These are phyloP conservation scores for Onychostruthus taczanowskii DNA, from an alignment of 2,113 vertebrate genomes.

Conservation along the genomic window DNA sequence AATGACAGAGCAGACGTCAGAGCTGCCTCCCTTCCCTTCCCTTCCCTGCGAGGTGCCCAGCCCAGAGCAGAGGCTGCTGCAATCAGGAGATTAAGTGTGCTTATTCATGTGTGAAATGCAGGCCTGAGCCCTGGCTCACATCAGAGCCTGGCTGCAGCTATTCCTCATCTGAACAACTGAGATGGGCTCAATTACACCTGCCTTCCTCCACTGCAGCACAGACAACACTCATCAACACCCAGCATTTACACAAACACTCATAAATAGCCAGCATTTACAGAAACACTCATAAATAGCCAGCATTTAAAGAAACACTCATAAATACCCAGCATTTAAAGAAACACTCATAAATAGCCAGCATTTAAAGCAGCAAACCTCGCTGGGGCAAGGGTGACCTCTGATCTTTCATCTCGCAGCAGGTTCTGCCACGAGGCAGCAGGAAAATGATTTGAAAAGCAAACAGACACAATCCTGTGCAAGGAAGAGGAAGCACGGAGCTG, in stretches of 20 bases:
- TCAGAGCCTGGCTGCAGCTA: slow-evolving; percentile 55
- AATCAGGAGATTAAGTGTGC: slow-evolving; percentile 76
- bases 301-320: too few species aligned
- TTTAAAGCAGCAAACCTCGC: neutral
- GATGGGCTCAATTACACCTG: slow-evolving; percentile 68
- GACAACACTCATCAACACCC: slow-evolving; percentile 48
- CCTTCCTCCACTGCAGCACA: slow-evolving; percentile 30
- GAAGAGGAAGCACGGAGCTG: fast-evolving
- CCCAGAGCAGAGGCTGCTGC: slow-evolving; percentile 65
- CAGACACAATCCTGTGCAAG: fast-evolving
- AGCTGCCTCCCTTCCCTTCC: neutral
- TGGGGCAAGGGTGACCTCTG: slow-evolving; percentile 14
- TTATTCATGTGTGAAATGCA: slow-evolving; percentile 81
- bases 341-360: too few species aligned
- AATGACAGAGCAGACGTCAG: slow-evolving; percentile 51
- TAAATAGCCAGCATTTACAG: too few species aligned
- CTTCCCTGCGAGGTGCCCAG: neutral
- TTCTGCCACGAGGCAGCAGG: neutral
- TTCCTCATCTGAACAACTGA: slow-evolving; percentile 65
- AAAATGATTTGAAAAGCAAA: neutral
- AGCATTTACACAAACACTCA: neutral
- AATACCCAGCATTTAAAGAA: too few species aligned
- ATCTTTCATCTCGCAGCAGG: neutral
- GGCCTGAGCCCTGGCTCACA: slow-evolving; percentile 76
- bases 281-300: too few species aligned